phyloP scores from a whole-genome alignment of 2,797 vertebrate genomes.

The Intellagama lesueurii region DNA sequence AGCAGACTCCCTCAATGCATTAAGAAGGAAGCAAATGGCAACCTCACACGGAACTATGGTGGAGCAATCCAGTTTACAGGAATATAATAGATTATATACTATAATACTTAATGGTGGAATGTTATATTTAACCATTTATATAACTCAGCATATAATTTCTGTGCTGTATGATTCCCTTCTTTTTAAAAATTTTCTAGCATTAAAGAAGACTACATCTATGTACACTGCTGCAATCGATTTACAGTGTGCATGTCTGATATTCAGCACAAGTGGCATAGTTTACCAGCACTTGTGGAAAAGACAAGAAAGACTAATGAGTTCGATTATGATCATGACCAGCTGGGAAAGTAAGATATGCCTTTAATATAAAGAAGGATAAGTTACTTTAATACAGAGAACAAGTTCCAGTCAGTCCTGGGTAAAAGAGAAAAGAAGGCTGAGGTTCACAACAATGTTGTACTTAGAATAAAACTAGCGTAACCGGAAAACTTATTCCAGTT shows the following conservation, averaged over 20 bases:
- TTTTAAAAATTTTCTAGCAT: background rate
- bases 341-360: background rate
- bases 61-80: background rate
- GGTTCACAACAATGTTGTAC: background rate
- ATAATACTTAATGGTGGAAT: background rate
- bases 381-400: background rate
- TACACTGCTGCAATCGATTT: background rate
- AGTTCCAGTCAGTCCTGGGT: background rate
- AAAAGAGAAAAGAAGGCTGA: background rate
- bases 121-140: background rate
- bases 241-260: background rate
- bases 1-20: slow-evolving; percentile 13
- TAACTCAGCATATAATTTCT: background rate
- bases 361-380: slow-evolving; percentile 1
- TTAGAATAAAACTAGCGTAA: background rate
- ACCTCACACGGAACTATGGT: background rate
- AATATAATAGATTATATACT: no score
- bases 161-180: background rate
- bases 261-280: background rate
- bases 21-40: slow-evolving; percentile 2
- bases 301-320: background rate
- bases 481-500: background rate
- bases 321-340: background rate
- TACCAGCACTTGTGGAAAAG: background rate
- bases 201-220: background rate